Conservation (phyloP, 2,888 invertebrate genomes). For the Agrilus mali region DNA sequence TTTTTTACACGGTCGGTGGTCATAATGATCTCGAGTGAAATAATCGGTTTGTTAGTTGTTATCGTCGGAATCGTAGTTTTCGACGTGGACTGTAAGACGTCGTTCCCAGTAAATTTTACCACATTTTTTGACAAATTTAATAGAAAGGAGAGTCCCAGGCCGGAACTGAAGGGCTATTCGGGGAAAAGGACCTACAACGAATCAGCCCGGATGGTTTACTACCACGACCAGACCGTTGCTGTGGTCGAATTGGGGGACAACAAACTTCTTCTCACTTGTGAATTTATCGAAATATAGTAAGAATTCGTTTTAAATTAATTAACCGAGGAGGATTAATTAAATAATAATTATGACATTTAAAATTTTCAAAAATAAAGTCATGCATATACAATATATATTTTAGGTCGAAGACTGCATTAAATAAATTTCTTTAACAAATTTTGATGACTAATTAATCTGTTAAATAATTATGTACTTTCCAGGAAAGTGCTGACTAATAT, state of each 20-base stretch:
- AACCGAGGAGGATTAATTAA: too few relatives aligned
- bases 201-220: constrained; percentile 62
- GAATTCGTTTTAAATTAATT: constrained; percentile 30
- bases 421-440: too few relatives aligned
- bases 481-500: too few relatives aligned
- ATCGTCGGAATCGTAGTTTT: constrained; percentile 20
- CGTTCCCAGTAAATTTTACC: constrained; percentile 24
- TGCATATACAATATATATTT: too few relatives aligned
- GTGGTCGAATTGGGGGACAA: constrained; percentile 64
- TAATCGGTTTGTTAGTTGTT: constrained; percentile 18
- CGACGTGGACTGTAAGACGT: constrained; percentile 25
- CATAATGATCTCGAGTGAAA: constrained; percentile 12
- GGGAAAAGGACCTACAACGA: constrained; percentile 52
- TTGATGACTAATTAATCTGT: too few relatives aligned
- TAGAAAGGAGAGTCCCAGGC: constrained; percentile 13
- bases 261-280: constrained; percentile 61
- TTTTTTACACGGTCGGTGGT: neutral
- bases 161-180: constrained; percentile 46
- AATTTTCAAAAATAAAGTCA: too few relatives aligned
- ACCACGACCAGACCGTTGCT: constrained; percentile 72
- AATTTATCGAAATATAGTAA: constrained; percentile 80
- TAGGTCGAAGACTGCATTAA: too few relatives aligned
- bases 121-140: constrained; percentile 15
- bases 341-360: too few relatives aligned
- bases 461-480: too few relatives aligned